phyloP scores from a whole-genome alignment of 2,888 invertebrate species.

The Rhamphomyia laevipes region DNA sequence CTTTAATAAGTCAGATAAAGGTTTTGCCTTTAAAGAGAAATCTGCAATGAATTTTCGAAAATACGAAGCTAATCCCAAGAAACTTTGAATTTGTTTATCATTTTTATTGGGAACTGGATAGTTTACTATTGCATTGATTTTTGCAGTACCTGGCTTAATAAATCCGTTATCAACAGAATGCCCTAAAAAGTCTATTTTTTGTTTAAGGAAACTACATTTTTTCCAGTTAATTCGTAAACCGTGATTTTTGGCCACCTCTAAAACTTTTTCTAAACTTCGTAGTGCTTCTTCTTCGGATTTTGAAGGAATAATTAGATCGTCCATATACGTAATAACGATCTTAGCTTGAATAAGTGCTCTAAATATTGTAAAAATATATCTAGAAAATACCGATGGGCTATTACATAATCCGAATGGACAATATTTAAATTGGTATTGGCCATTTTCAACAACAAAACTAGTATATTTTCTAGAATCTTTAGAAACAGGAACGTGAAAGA shows the following conservation, averaged over 20 bases:
- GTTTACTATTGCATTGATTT: neutral
- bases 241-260: neutral
- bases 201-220: neutral
- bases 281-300: neutral
- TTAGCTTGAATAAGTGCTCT: neutral
- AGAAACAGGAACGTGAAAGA: constrained; percentile 14
- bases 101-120: neutral
- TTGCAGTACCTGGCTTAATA: neutral
- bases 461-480: constrained; percentile 7
- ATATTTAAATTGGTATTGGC: constrained; percentile 13
- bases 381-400: constrained; percentile 12
- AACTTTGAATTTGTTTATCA: constrained; percentile 8
- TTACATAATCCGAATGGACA: constrained; percentile 14
- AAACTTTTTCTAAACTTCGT: neutral
- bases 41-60: constrained; percentile 8
- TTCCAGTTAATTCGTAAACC: neutral
- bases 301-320: constrained; percentile 4
- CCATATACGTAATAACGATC: neutral
- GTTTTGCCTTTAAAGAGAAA: constrained; percentile 3
- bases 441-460: no score
- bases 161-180: neutral
- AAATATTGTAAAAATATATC: constrained; percentile 10
- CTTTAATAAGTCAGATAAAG: constrained; percentile 4
- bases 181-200: neutral
- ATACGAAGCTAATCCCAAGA: constrained; percentile 8